Evolutionary conservation across 2,888 invertebrate genomes (phyloP), one percentile per base, ranked within the genome.

Genomic region (Drosophila aldrichi): DNA sequence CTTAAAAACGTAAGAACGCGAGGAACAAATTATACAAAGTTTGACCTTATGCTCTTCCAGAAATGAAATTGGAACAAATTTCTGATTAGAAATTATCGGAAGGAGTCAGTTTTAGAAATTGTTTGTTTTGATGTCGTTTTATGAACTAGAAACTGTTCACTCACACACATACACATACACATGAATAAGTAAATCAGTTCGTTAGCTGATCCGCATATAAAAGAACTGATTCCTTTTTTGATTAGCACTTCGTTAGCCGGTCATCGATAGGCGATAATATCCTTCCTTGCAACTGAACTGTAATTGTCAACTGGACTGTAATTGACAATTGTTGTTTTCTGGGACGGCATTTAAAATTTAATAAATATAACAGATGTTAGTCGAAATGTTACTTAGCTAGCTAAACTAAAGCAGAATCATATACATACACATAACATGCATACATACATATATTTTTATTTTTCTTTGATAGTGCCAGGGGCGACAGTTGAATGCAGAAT

Each of bases 11-110:
- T 54, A 40, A 56, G 32, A 38, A 58, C 25, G 38, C 29, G 38
- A 38, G 67, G 44, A 59, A 70, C 60, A 63, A 44, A 38, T 44
- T 40, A 49, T 55, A 44, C 38, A 56, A 22, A 36, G 54, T 57
- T 55, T 69, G 49, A 55, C 41, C 43, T 55, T 43, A 55, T 32
- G 68, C 59, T 48, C 32, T 68, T 59, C 68, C 54, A 44, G 18
- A 43, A 54, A 32, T 29, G 3, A 18, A 32, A 52, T 60, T 60
- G 41, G 34, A 20, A 14, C n/a, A 6, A 25, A 52, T 40, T 41
- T 40, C 54, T 34, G 20, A 56, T 20, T 32, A 16, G 54, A n/a
- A 40, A 54, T 40, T 54, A 16, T 40, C 20, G 34, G 16, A 34
- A 34, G 36, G 36, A 54, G n/a, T 54, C 54, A 38, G 38, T 40